Evolutionary conservation across 2,797 vertebrate species (phyloP), one percentile per base, ranked within the genome.

Genomic region (Streptopelia turtur): DNA sequence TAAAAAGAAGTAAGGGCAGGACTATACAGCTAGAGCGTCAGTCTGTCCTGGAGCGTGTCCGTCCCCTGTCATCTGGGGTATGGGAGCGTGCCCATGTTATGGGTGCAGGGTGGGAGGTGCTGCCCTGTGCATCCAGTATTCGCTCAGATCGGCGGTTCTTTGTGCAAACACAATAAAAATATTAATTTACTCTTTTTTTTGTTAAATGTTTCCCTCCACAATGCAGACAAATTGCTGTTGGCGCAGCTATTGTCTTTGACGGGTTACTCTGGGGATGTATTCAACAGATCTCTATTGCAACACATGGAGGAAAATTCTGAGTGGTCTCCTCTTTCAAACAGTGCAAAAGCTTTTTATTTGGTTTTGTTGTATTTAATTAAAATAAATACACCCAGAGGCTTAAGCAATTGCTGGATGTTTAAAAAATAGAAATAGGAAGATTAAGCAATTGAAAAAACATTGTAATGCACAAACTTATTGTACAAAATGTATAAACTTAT

Each of bases 291-390:
- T 55, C 75, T 64, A 0, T 74, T 94, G 87, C 25, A 21, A 30
- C 41, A 69, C 57, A 16, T 22, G n/a, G 81, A 87, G 70, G 37
- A 79, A 94, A 72, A 81, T 78, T 89, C 81, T 12, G 79, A 96
- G 84, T 93, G 95, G 95, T 96, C 94, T 92, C 16, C 66, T 69
- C 79, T 85, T 95, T 89, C 55, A 85, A 43, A 92, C 61, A 89
- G 37, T 89, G 89, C 50, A 56, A 63, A 85, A 94, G 88, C 83
- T 83, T 95, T 96, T 95, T 47, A 49, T 83, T 96, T 64, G 45
- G 30, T 93, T 95, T 93, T 52, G 55, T 80, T 91, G 83, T 89
- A 64, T 92, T 95, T 96, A 95, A 96, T 96, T 95, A 95, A 97
- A 95, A 95, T 89, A 94, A 95, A 93, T 93, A 93, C 28, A 89